These are phyloP conservation scores for Nomada ferruginata DNA, from an alignment of 2,888 invertebrate species.

Conservation along the genomic window DNA sequence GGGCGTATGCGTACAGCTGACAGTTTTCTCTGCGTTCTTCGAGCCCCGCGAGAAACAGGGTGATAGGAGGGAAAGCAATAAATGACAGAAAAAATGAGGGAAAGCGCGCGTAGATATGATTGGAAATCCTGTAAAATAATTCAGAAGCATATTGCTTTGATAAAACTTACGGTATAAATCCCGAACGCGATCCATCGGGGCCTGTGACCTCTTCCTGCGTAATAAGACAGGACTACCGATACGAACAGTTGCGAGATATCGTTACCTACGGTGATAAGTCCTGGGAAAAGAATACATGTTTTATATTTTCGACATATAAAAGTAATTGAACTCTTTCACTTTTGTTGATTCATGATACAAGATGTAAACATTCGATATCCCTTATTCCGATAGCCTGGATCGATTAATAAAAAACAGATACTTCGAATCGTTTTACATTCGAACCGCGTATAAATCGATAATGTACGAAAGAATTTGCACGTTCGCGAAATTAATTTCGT, in stretches of 20 bases:
- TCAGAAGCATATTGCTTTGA: neutral
- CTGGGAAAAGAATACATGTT: constrained; percentile 76
- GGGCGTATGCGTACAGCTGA: constrained; percentile 66
- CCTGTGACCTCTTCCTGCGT: constrained; percentile 89
- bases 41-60: neutral
- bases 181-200: constrained; percentile 90
- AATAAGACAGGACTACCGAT: constrained; percentile 88
- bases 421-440: neutral
- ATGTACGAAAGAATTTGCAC: too few species aligned
- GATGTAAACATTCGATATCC: constrained; percentile 1
- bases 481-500: too few species aligned
- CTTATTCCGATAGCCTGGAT: neutral
- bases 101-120: neutral
- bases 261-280: constrained; percentile 90
- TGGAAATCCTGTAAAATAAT: neutral
- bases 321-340: neutral
- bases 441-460: too few species aligned
- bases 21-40: constrained; percentile 49
- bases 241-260: constrained; percentile 90
- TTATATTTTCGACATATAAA: neutral
- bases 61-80: neutral
- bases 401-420: neutral
- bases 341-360: constrained; percentile 30
- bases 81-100: neutral
- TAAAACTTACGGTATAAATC: constrained; percentile 82